phyloP scores from a whole-genome alignment of 2,797 vertebrate genomes.

The Sandelia bainsii region DNA sequence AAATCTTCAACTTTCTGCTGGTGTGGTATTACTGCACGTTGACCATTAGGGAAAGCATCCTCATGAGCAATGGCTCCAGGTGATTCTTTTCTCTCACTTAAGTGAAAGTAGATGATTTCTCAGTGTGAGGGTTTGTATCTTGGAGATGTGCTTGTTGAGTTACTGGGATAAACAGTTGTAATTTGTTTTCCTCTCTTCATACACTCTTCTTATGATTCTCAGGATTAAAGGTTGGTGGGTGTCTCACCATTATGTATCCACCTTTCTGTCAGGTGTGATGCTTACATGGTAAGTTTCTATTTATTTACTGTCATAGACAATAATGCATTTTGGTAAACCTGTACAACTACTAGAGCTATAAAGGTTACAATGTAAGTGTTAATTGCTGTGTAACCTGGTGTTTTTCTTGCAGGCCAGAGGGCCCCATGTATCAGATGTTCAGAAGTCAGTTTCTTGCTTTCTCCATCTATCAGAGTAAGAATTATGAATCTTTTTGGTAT shows the following conservation, averaged over 20 bases:
- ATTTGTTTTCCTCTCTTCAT: neutral
- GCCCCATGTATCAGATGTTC: slow-evolving; percentile 96
- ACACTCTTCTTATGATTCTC: slow-evolving; percentile 4
- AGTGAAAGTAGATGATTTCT: neutral
- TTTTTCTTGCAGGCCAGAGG: slow-evolving; percentile 90
- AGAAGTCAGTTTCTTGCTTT: slow-evolving; percentile 96
- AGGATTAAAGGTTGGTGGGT: slow-evolving; percentile 99
- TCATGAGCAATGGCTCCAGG: slow-evolving; percentile 98
- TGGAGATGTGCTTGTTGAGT: neutral
- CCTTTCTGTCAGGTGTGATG: slow-evolving; percentile 98
- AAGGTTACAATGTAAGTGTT: neutral
- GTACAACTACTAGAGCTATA: neutral
- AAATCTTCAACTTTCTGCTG: slow-evolving; percentile 97
- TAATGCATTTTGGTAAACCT: neutral
- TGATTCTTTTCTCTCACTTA: slow-evolving; percentile 59
- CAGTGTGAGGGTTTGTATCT: neutral
- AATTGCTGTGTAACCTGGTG: slow-evolving; percentile 2
- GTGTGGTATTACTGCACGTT: slow-evolving; percentile 99
- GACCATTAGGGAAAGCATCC: slow-evolving; percentile 97
- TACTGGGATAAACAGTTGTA: neutral
- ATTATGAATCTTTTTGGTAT: neutral
- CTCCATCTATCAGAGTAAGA: slow-evolving; percentile 98
- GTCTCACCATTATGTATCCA: slow-evolving; percentile 97
- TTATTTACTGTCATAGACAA: neutral
- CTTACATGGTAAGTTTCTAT: slow-evolving; percentile 92